Conservation (phyloP, 1,140 invertebrate species). For the Pinna nobilis region DNA sequence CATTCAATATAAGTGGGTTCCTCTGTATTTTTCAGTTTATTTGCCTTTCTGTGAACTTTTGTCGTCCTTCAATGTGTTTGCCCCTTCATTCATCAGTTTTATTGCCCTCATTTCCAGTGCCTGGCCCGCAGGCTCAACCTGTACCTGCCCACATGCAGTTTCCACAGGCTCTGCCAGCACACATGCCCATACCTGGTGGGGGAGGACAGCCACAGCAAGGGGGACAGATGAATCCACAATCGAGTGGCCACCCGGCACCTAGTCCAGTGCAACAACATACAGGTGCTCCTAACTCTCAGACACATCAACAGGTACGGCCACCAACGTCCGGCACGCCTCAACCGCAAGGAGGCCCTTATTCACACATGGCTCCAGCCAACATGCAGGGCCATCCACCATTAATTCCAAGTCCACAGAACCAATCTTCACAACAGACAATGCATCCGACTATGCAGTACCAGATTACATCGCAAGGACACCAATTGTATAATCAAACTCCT, state of each 20-base stretch:
- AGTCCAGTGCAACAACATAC: constrained; percentile 34
- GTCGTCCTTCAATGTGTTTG: no score
- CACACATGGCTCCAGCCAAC: constrained; percentile 21
- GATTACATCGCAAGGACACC: constrained; percentile 1
- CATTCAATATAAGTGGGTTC: no score
- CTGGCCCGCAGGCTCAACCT: constrained; percentile 22
- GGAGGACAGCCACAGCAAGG: constrained; percentile 18
- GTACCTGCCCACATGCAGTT: constrained; percentile 32
- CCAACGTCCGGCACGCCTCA: constrained; percentile 53
- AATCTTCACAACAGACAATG: constrained; percentile 34
- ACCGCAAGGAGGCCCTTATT: constrained; percentile 18
- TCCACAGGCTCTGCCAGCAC: constrained; percentile 16
- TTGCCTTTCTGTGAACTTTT: no score
- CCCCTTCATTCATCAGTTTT: no score
- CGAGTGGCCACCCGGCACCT: constrained; percentile 20
- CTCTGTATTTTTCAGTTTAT: no score
- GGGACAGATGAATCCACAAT: constrained; percentile 26
- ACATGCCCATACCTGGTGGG: constrained; percentile 22
- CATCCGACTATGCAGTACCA: constrained; percentile 14
- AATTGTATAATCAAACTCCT: neutral
- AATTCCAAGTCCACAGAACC: constrained; percentile 32
- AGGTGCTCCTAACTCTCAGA: constrained; percentile 8
- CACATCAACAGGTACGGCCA: constrained; percentile 33
- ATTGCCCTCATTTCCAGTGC: constrained; percentile 12
- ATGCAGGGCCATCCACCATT: constrained; percentile 40